These are phyloP conservation scores for Manis pentadactyla DNA, from an alignment of 2,797 vertebrate species.

Conservation along the genomic window DNA sequence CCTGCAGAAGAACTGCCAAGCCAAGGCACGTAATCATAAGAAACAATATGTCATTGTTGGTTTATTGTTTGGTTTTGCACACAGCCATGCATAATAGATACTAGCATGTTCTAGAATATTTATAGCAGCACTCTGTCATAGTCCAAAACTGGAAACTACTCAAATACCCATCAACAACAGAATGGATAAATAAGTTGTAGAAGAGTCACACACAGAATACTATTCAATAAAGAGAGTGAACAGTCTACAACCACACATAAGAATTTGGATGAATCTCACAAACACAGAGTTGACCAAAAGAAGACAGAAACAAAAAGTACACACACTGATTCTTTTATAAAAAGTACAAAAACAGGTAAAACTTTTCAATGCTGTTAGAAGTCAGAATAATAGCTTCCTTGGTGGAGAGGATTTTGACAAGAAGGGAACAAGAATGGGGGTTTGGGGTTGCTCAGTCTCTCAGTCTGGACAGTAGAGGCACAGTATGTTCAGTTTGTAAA, in stretches of 20 bases:
- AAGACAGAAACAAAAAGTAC: background rate
- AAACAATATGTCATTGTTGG: background rate
- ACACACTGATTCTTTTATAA: background rate
- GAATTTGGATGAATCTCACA: background rate
- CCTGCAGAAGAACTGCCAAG: background rate
- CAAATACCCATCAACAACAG: background rate
- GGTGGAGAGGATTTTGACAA: background rate
- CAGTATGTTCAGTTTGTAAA: background rate
- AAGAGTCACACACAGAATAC: background rate
- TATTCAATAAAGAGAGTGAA: background rate
- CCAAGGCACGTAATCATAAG: background rate
- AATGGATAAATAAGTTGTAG: background rate
- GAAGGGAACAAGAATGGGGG: background rate
- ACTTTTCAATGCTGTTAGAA: background rate
- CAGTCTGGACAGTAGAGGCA: background rate
- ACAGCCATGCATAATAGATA: background rate
- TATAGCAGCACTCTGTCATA: background rate
- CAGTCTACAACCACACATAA: background rate
- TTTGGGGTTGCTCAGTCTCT: background rate
- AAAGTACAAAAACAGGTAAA: background rate
- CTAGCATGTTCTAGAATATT: background rate
- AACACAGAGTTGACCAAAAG: background rate
- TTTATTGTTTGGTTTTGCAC: background rate
- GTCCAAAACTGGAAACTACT: background rate
- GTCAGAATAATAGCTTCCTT: background rate